phyloP scores from a whole-genome alignment of 2,888 invertebrate species.

The Troglohyphantes excavatus region DNA sequence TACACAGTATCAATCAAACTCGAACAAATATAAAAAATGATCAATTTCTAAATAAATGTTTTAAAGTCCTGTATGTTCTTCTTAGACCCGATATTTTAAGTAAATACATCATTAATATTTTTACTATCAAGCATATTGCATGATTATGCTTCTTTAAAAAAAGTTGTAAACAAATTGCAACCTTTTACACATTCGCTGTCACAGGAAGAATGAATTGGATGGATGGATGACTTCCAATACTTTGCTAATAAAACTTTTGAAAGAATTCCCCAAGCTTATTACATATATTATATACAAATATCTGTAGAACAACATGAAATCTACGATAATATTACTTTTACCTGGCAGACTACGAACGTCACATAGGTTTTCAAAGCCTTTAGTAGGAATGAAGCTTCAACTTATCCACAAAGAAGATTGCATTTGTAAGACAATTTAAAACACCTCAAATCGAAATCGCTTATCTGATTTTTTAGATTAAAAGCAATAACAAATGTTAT shows the following conservation, averaged over 20 bases:
- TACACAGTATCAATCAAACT: too few relatives aligned
- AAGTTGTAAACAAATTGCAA: background rate
- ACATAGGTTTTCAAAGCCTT: conserved; percentile 17
- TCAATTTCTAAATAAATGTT: too few relatives aligned
- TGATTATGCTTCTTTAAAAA: too few relatives aligned
- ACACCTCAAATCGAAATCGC: background rate
- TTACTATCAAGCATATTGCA: too few relatives aligned
- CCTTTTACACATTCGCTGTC: background rate
- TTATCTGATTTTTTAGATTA: conserved; percentile 8
- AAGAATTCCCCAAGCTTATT: too few relatives aligned
- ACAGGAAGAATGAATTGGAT: background rate
- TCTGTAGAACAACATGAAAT: background rate
- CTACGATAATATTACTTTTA: background rate
- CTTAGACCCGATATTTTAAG: too few relatives aligned
- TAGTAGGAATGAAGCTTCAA: background rate
- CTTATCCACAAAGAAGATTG: background rate
- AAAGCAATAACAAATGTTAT: background rate
- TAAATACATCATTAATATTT: too few relatives aligned
- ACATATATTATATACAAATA: background rate
- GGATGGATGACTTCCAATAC: too few relatives aligned
- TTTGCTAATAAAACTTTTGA: too few relatives aligned
- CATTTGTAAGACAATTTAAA: background rate
- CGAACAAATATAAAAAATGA: too few relatives aligned
- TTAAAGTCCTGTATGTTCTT: too few relatives aligned
- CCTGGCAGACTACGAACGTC: conserved; percentile 64